Percentiles rank a stretch among this genome's conserved stretches.
phyloP scores from a whole-genome alignment of 2,888 invertebrate species.

The Disparrhopalites patrizii region DNA sequence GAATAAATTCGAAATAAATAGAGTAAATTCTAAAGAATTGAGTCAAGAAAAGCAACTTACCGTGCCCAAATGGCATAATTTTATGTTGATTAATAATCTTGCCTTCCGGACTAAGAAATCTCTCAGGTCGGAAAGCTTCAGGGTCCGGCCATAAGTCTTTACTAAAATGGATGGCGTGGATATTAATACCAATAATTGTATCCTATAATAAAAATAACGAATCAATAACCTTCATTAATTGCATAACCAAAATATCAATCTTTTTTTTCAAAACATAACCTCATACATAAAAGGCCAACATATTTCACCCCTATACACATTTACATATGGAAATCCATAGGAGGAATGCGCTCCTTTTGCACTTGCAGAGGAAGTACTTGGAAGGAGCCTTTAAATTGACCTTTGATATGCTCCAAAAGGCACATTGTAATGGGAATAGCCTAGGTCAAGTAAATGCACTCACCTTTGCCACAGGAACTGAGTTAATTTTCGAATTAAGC shows the following conservation, averaged over 20 bases:
- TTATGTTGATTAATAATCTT: slow-evolving; percentile 19
- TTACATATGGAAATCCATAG: no score
- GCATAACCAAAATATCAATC: neutral
- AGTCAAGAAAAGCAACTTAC: slow-evolving; percentile 1
- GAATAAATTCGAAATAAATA: no score
- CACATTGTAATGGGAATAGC: no score
- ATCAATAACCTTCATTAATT: neutral
- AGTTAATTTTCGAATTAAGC: slow-evolving; percentile 9
- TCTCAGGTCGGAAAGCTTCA: slow-evolving; percentile 6
- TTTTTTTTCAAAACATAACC: no score
- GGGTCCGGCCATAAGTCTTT: slow-evolving; percentile 15
- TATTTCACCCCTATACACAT: no score
- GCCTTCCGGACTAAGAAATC: slow-evolving; percentile 9
- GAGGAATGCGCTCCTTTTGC: no score
- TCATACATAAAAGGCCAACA: no score
- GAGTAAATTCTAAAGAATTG: no score
- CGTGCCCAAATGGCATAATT: slow-evolving; percentile 26
- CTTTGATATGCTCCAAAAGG: no score
- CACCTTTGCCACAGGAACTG: slow-evolving; percentile 12
- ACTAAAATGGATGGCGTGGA: slow-evolving; percentile 21
- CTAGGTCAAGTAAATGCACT: neutral
- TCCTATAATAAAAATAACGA: slow-evolving; percentile 16
- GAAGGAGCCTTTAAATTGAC: neutral
- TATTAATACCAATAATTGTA: slow-evolving; percentile 19
- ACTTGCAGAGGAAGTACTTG: no score